Conservation (phyloP, 2,797 vertebrate species). For the Gymnoscopelus microlampas region DNA sequence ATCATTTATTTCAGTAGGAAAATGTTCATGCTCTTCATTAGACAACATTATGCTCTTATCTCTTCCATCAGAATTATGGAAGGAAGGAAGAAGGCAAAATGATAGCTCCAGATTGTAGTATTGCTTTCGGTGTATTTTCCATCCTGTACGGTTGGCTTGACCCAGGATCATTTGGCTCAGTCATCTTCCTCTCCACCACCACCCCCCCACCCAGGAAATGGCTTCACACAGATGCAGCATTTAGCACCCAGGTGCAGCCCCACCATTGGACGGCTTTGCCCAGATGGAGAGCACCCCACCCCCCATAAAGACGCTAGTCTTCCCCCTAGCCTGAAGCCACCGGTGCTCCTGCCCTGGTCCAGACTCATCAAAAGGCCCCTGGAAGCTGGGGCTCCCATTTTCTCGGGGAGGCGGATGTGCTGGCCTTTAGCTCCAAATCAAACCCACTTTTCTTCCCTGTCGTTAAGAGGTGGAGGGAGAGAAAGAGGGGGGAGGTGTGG, state of each 20-base stretch:
- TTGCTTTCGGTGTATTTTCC: slow-evolving; percentile 52
- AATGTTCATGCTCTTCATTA: not conserved
- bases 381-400: slow-evolving; percentile 64
- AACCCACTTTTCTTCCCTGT: slow-evolving; percentile 74
- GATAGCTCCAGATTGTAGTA: slow-evolving; percentile 3
- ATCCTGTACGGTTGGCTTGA: slow-evolving; percentile 49
- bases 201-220: slow-evolving; percentile 72
- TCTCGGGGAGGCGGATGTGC: slow-evolving; percentile 76
- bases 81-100: too few species aligned
- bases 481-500: slow-evolving; percentile 54
- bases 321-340: slow-evolving; percentile 74
- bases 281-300: slow-evolving; percentile 79
- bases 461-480: slow-evolving; percentile 66
- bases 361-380: slow-evolving; percentile 79
- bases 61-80: too few species aligned
- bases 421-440: slow-evolving; percentile 68
- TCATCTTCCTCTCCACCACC: slow-evolving; percentile 75
- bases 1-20: not conserved
- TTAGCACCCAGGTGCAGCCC: slow-evolving; percentile 84
- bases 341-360: slow-evolving; percentile 76
- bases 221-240: slow-evolving; percentile 78
- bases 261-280: slow-evolving; percentile 75
- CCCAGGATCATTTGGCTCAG: slow-evolving; percentile 69
- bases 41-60: too few species aligned
- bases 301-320: slow-evolving; percentile 83